These are phyloP conservation scores for Alligator sinensis DNA, from an alignment of 2,113 vertebrate genomes.

Conservation along the genomic window DNA sequence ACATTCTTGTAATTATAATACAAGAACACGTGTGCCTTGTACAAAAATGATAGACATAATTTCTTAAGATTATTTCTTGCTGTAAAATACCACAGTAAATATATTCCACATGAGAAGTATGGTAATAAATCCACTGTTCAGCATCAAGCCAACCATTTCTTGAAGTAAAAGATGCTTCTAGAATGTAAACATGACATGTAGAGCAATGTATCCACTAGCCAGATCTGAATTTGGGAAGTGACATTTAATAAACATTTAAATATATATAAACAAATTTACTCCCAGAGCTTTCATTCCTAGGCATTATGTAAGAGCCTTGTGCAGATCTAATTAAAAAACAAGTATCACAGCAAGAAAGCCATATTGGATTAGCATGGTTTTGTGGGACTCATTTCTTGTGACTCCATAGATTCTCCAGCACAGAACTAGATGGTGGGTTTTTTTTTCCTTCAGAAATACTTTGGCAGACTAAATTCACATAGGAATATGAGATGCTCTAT, in stretches of 20 bases:
- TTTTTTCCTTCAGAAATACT: neutral
- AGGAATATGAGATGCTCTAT: neutral
- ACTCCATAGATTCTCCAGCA: neutral
- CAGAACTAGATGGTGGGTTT: neutral
- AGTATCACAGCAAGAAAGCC: neutral
- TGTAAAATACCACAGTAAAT: neutral
- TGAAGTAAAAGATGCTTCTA: neutral
- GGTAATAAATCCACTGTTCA: neutral
- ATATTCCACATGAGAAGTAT: neutral
- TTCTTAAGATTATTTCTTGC: neutral
- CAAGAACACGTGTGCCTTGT: neutral
- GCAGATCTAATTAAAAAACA: accelerated
- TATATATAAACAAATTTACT: accelerated
- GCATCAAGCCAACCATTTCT: neutral
- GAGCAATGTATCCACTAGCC: neutral
- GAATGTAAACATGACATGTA: neutral
- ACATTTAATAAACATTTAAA: accelerated
- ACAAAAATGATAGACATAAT: neutral
- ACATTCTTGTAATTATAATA: neutral
- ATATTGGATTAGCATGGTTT: neutral
- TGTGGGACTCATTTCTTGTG: neutral
- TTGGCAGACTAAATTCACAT: neutral
- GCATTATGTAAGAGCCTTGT: neutral
- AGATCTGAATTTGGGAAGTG: accelerated
- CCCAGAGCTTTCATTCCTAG: accelerated